Conservation (phyloP, 2,888 invertebrate genomes). For the Galeruca laticollis region DNA sequence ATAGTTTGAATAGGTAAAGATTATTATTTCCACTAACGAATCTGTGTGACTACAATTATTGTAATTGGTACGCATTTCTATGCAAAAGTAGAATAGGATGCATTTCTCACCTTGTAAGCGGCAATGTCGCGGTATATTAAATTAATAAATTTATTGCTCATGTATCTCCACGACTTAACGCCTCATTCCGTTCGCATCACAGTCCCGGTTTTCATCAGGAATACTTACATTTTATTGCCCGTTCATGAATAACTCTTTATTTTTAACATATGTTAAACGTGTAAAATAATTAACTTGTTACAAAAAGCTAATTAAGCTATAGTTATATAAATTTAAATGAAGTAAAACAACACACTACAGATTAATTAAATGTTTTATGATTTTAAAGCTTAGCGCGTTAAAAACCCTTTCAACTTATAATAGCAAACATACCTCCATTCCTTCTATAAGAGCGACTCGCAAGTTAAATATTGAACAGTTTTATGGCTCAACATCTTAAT, state of each 20-base stretch:
- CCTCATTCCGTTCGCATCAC: not conserved
- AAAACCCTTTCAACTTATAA: not conserved
- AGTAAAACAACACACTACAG: not conserved
- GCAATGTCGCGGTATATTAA: not conserved
- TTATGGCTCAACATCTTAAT: not conserved
- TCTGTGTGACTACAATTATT: no score
- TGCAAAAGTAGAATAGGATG: no score
- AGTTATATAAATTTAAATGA: conserved; percentile 6
- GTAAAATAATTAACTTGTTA: conserved; percentile 9
- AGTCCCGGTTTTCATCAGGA: not conserved
- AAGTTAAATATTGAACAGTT: conserved; percentile 13
- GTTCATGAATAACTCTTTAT: not conserved
- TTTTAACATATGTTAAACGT: conserved; percentile 2
- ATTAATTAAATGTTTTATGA: conserved; percentile 9
- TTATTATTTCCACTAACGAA: no score
- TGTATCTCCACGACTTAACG: not conserved
- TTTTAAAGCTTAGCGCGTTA: conserved; percentile 4
- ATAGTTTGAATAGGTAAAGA: no score
- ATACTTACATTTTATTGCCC: conserved; percentile 2
- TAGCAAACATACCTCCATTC: not conserved
- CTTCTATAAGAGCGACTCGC: not conserved
- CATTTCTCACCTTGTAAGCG: not conserved
- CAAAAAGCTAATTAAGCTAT: not conserved
- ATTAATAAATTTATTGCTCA: not conserved
- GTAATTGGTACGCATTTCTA: no score